Evolutionary conservation across 2,797 vertebrate species (phyloP), one percentile per base, ranked within the genome.

Genomic region (Pyrocephalus nanus): DNA sequence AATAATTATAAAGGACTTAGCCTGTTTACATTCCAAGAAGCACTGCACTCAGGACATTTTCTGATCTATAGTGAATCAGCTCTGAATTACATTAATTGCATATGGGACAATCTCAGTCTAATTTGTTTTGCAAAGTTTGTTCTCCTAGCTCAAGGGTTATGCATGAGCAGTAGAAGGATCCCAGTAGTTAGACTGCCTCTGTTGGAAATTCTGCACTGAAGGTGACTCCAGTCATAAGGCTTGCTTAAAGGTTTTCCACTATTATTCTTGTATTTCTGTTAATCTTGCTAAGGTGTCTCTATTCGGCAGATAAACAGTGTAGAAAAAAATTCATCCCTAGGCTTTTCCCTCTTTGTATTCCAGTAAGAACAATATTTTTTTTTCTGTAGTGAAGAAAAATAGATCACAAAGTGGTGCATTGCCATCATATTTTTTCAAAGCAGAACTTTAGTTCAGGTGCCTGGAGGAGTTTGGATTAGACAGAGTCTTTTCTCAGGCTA

Each of bases 121-220:
- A 79, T 92, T 89, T 91, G 90, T 74, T 96, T 96, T 95, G 86
- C 92, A 69, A 82, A 93, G 57, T 85, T 78, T 81, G 12, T 69
- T 94, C 54, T 83, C 73, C 47, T 58, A 54, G 66, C 66, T 84
- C 61, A 53, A 55, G 62, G 62, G 19, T 66, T 86, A 47, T 20
- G 42, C 25, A 18, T 19, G 7, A 78, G 47, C 65, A 73, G 20
- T 7, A 36, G 57, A 25, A 83, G 40, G 65, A n/a, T 58, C 27
- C 29, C 47, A 47, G 40, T 4, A 38, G n/a, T 4, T 8, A 69
- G 17, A 73, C 43, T 72, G 57, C 50, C 30, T 71, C 32, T 30
- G 5, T 8, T 32, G 42, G 21, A 6, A 38, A 15, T 57, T 57
- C 38, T 58, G 11, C 47, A 11, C 43, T 77, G 67, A 61, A 69